Evolutionary conservation across 2,797 vertebrate species (phyloP).

Genomic region (Malacoctenus gilli): DNA sequence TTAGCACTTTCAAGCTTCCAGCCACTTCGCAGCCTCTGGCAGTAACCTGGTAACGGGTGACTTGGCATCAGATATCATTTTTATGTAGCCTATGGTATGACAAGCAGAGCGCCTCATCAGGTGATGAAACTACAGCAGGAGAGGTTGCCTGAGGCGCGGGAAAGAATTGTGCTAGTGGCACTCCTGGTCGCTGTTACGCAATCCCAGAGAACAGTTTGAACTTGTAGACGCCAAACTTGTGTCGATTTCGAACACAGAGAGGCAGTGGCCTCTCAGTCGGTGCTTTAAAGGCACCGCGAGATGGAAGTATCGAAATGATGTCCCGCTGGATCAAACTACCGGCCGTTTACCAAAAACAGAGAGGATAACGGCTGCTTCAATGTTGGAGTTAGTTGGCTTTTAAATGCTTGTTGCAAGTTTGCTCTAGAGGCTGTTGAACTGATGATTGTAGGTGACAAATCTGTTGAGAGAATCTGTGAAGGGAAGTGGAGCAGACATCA

Average conservation of each 20-base stretch:
- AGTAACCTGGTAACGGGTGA: constrained; percentile 14
- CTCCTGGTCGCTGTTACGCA: constrained; percentile 46
- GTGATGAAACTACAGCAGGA: constrained; percentile 43
- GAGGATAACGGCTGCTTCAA: background rate
- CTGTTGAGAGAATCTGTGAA: constrained; percentile 3
- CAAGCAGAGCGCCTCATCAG: constrained; percentile 33
- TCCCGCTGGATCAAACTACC: too few relatives aligned
- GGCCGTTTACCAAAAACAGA: constrained; percentile 2
- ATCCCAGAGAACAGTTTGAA: constrained; percentile 63
- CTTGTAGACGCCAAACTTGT: constrained; percentile 48
- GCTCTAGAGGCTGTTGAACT: background rate
- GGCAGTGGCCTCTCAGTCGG: too few relatives aligned
- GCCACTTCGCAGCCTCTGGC: background rate
- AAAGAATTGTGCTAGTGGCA: constrained; percentile 51
- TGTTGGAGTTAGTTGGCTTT: background rate
- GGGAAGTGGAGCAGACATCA: background rate
- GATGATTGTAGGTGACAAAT: constrained; percentile 3
- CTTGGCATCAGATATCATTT: constrained; percentile 23
- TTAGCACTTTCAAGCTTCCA: constrained; percentile 10
- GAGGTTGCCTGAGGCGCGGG: constrained; percentile 55
- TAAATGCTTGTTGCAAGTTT: constrained; percentile 15
- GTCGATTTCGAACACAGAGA: too few relatives aligned
- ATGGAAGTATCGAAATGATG: too few relatives aligned
- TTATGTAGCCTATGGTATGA: constrained; percentile 28
- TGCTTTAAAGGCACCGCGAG: too few relatives aligned